Evolutionary conservation across 2,888 invertebrate species (phyloP).

Genomic region (Nomada lathburiana): DNA sequence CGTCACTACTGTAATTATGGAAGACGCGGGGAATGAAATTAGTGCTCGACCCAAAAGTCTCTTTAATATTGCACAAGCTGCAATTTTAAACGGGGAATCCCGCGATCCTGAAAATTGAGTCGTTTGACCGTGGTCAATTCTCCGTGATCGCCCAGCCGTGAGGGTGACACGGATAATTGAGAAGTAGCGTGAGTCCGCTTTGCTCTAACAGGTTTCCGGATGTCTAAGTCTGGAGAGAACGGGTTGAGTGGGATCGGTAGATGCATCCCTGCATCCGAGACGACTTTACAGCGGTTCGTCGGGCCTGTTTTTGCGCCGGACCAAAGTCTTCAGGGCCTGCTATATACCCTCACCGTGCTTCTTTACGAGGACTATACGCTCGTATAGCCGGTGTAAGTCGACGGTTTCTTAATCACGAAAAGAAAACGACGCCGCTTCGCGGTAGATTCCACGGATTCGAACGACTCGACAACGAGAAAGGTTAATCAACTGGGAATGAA

Average conservation of each 20-base stretch:
- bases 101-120: constrained; percentile 11
- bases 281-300: constrained; percentile 75
- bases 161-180: constrained; percentile 7
- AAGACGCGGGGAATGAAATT: neutral
- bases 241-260: constrained; percentile 53
- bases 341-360: constrained; percentile 55
- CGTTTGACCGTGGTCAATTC: constrained; percentile 11
- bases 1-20: too few species aligned
- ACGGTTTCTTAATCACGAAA: constrained; percentile 70
- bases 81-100: too few species aligned
- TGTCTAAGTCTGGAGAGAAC: constrained; percentile 29
- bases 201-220: neutral
- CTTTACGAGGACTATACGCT: constrained; percentile 64
- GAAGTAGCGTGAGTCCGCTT: neutral
- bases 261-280: constrained; percentile 75
- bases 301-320: constrained; percentile 75
- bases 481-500: constrained; percentile 42
- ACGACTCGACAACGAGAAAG: constrained; percentile 31
- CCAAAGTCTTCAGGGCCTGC: constrained; percentile 65
- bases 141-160: neutral
- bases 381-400: constrained; percentile 56
- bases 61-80: too few species aligned
- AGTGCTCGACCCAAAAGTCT: too few species aligned
- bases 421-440: constrained; percentile 53
- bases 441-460: constrained; percentile 53